phyloP scores from a whole-genome alignment of 2,888 invertebrate species.

The Monochamus alternatus region DNA sequence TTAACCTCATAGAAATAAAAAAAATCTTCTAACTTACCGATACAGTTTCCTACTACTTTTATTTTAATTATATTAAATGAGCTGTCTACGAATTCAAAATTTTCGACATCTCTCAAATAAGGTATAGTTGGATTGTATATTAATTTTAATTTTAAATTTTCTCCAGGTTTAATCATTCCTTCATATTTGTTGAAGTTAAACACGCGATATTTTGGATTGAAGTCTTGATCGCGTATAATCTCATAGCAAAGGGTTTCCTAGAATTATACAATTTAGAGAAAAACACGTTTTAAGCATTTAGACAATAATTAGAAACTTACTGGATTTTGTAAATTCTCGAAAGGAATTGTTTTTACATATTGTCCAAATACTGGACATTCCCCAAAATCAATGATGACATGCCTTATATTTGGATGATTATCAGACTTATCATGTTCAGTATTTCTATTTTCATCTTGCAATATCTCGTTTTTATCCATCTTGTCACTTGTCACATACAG shows the following conservation, averaged over 20 bases:
- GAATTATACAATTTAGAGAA: conserved; percentile 3
- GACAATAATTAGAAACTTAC: conserved; percentile 26
- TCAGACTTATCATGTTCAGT: background rate
- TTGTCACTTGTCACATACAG: conserved; percentile 6
- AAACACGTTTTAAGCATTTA: background rate
- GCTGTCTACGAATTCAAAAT: conserved; percentile 63
- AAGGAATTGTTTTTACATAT: conserved; percentile 31
- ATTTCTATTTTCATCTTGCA: background rate
- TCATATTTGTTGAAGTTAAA: conserved; percentile 65
- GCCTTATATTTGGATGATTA: background rate
- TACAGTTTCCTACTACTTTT: conserved; percentile 59
- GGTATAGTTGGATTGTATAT: conserved; percentile 65
- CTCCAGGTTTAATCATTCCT: conserved; percentile 58
- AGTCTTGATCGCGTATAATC: conserved; percentile 41
- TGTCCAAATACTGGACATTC: conserved; percentile 44
- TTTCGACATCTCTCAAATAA: conserved; percentile 63
- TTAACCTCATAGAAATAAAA: background rate
- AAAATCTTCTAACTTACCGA: conserved; percentile 58
- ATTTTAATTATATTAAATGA: conserved; percentile 57
- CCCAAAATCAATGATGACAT: conserved; percentile 42
- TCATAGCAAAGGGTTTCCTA: conserved; percentile 43
- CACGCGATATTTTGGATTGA: conserved; percentile 62
- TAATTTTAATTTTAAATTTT: conserved; percentile 60
- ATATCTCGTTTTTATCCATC: conserved; percentile 14
- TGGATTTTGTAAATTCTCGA: conserved; percentile 36